These are phyloP conservation scores for Ceratosolen solmsi DNA, from an alignment of 1,140 invertebrate species.

Conservation along the genomic window DNA sequence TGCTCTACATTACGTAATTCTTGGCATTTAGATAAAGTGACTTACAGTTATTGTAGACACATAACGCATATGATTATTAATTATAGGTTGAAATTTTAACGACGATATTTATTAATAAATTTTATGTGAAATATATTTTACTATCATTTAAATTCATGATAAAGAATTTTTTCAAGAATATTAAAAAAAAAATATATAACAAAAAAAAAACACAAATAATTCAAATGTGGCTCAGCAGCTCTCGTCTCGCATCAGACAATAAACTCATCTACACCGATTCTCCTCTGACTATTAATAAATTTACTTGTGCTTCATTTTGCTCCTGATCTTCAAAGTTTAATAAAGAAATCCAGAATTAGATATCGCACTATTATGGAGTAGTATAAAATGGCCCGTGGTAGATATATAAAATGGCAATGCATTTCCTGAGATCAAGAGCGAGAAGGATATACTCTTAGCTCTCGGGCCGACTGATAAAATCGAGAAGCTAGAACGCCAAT, in stretches of 20 bases:
- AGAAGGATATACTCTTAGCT: not conserved
- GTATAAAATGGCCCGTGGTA: constrained; percentile 10
- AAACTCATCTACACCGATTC: constrained; percentile 18
- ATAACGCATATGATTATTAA: too few species aligned
- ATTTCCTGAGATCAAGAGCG: not conserved
- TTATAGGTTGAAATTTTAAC: too few species aligned
- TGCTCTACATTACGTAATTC: not conserved
- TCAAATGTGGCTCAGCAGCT: too few species aligned
- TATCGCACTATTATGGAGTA: constrained; percentile 6
- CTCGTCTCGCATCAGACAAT: constrained; percentile 26
- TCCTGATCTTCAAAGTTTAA: constrained; percentile 33
- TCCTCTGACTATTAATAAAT: constrained; percentile 25
- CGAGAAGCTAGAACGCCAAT: constrained; percentile 40
- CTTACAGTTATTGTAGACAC: too few species aligned
- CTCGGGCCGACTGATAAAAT: constrained; percentile 38
- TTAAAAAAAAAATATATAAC: too few species aligned
- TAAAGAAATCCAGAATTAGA: constrained; percentile 28
- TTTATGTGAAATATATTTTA: too few species aligned
- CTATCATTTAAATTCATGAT: too few species aligned
- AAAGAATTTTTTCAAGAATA: too few species aligned
- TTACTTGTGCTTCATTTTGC: not conserved
- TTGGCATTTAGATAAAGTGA: too few species aligned
- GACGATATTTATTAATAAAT: too few species aligned
- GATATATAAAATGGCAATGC: not conserved
- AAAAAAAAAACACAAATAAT: too few species aligned